These are phyloP conservation scores for Candoia aspera DNA, from an alignment of 2,113 vertebrate genomes.

Conservation along the genomic window DNA sequence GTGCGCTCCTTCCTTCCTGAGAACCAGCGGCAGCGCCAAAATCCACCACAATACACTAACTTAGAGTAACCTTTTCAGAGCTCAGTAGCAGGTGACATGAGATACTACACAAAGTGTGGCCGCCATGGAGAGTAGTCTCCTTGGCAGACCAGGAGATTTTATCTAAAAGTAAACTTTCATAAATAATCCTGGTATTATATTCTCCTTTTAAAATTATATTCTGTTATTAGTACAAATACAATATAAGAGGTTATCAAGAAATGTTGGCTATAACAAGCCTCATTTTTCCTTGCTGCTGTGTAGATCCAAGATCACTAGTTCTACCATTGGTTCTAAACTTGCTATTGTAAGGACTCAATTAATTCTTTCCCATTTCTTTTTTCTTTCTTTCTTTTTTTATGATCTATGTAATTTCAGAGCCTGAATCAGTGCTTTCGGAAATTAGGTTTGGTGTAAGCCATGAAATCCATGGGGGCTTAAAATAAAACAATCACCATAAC, in stretches of 20 bases:
- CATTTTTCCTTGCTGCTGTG: neutral
- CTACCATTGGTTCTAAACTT: neutral
- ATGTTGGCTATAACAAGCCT: neutral
- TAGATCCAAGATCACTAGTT: neutral
- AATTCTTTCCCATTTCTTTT: neutral
- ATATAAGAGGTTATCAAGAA: too few relatives aligned
- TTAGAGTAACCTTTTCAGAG: too few relatives aligned
- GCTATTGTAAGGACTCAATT: neutral
- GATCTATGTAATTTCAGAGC: neutral
- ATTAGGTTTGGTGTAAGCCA: neutral
- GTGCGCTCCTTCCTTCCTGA: too few relatives aligned
- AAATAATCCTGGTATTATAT: too few relatives aligned
- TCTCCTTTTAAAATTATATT: too few relatives aligned
- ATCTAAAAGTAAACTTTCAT: too few relatives aligned
- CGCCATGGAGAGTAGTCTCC: too few relatives aligned
- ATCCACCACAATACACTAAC: too few relatives aligned
- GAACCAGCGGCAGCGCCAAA: too few relatives aligned
- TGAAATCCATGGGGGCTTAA: neutral
- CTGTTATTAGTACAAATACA: neutral
- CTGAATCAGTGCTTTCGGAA: neutral
- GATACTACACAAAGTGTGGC: too few relatives aligned
- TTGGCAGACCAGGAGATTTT: too few relatives aligned
- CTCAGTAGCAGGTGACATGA: too few relatives aligned
- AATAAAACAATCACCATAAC: neutral
- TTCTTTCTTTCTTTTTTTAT: neutral